Base-by-base conservation (phyloP, 2,113 vertebrate species). In the Rhinopomastus cyanomelas region DNA sequence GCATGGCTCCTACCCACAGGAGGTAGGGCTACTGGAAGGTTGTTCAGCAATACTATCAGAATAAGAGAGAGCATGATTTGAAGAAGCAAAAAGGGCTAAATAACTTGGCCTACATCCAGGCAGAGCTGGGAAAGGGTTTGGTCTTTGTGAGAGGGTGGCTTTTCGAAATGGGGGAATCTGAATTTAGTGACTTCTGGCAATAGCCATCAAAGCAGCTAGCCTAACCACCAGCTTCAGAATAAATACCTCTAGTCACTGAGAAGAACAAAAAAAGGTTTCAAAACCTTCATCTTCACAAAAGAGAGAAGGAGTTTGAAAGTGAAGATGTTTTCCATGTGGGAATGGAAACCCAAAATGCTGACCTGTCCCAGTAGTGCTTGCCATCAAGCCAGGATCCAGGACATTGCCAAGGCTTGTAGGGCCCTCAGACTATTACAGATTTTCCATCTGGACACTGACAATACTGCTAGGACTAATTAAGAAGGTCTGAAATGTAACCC, bases 141-240 rank as follows among this genome's bases (percentile, higher is more conserved):
- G 8, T 5, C 9, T 42, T 65, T 48, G 3, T 42, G 22, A 5
- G 4, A 36, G 7, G 4, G 18, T 8, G 8, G 12, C 6, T 59
- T 46, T n/a, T 75, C 19, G 12, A 12, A 84, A 5, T 16, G 4
- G 4, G 10, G 21, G 34, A 80, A 36, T 2, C 2, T 34, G 12
- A 19, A 78, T 55, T 2, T 3, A 30, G 12, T 26, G 17, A 27
- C 3, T 49, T 69, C 30, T 49, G 8, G 16, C 25, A 88, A 53
- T 3, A 48, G 5, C 5, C 6, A 10, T 4, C n/a, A 32, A 5
- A 81, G 11, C 3, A 57, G 7, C 3, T n/a, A 10, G 3, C 11
- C 11, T 9, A 20, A 72, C 3, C 10, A 56, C 9, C 5, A 49
- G 12, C 52, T 30, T 71, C 27, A 37, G 39, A 60, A 53, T 9